These are phyloP conservation scores for Geococcyx californianus DNA, from an alignment of 2,113 vertebrate genomes.

Conservation along the genomic window DNA sequence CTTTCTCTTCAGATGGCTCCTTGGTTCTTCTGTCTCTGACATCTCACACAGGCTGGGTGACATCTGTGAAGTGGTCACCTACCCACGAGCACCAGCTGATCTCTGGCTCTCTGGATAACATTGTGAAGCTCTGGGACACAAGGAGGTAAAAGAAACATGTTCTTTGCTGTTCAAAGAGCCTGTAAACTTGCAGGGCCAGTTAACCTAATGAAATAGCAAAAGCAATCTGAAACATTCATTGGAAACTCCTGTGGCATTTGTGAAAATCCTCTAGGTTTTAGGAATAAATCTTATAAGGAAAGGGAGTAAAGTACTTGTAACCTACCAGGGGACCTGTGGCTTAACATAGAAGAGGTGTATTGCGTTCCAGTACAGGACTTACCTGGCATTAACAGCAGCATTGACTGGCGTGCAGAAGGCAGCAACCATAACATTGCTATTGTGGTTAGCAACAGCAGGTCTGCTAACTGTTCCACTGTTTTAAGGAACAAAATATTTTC, in stretches of 20 bases:
- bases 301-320: background rate
- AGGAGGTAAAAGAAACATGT: slow-evolving; percentile 82
- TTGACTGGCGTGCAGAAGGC: background rate
- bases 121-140: slow-evolving; percentile 97
- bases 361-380: background rate
- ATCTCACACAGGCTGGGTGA: slow-evolving; percentile 97
- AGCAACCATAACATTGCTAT: background rate
- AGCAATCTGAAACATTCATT: background rate
- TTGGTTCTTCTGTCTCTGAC: slow-evolving; percentile 92
- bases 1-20: slow-evolving; percentile 84
- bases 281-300: background rate
- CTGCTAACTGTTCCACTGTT: background rate
- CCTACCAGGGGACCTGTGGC: background rate
- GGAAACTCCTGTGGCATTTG: background rate
- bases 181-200: background rate
- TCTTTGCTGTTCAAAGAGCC: background rate
- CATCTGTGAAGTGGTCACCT: slow-evolving; percentile 92
- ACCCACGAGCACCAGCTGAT: slow-evolving; percentile 91
- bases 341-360: background rate
- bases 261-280: background rate
- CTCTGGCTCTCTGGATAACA: slow-evolving; percentile 93
- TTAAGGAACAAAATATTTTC: background rate
- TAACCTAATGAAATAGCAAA: background rate
- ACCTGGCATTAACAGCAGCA: background rate
- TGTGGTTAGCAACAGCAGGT: background rate